phyloP scores from a whole-genome alignment of 2,888 invertebrate genomes.

The Folsomia candida region DNA sequence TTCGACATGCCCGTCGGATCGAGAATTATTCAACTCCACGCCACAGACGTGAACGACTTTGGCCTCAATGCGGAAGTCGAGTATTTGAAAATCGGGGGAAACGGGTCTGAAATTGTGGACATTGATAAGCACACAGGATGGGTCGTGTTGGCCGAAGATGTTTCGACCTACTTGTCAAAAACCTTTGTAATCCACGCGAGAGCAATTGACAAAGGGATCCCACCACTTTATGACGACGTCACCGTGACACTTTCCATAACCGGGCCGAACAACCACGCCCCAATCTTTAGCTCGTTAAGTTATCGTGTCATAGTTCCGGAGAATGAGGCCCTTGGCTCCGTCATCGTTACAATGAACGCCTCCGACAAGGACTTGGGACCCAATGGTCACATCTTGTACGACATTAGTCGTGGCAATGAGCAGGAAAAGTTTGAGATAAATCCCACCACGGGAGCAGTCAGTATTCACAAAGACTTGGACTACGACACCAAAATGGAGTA shows the following conservation, averaged over 20 bases:
- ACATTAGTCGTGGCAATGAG: slow-evolving; percentile 79
- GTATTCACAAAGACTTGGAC: slow-evolving; percentile 75
- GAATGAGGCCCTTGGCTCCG: slow-evolving; percentile 81
- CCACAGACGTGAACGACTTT: slow-evolving; percentile 74
- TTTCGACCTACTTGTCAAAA: slow-evolving; percentile 59
- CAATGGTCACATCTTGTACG: slow-evolving; percentile 82
- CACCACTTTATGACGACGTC: slow-evolving; percentile 76
- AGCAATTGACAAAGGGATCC: slow-evolving; percentile 83
- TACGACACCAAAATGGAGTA: slow-evolving; percentile 83
- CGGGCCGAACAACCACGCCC: slow-evolving; percentile 76
- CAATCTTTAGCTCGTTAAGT: slow-evolving; percentile 75
- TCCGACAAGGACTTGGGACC: slow-evolving; percentile 82
- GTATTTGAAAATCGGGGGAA: slow-evolving; percentile 71
- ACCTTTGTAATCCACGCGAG: slow-evolving; percentile 68
- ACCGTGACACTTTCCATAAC: slow-evolving; percentile 74
- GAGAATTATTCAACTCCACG: slow-evolving; percentile 65
- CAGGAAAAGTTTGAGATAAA: slow-evolving; percentile 77
- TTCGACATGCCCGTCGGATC: slow-evolving; percentile 71
- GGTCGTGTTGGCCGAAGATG: slow-evolving; percentile 67
- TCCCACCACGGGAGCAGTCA: slow-evolving; percentile 72
- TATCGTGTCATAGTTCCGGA: slow-evolving; percentile 84
- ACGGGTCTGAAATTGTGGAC: slow-evolving; percentile 71
- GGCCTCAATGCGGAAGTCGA: slow-evolving; percentile 87
- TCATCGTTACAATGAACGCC: slow-evolving; percentile 79
- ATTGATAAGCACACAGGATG: slow-evolving; percentile 77